Base-by-base conservation (phyloP, 2,113 vertebrate species). In the Tragelaphus buxtoni region DNA sequence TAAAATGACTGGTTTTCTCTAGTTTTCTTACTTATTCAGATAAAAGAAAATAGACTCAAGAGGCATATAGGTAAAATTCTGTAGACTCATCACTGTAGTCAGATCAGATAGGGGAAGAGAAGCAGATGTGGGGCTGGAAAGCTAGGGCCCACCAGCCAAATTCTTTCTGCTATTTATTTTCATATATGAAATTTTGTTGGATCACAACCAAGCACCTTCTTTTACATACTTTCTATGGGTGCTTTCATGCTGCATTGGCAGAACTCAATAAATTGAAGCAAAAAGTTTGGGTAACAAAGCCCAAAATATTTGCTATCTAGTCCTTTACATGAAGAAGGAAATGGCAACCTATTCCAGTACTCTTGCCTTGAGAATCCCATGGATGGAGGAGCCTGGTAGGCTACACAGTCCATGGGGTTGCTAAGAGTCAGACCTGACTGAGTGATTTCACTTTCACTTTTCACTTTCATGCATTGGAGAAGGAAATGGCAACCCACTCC, bases 41-140 rank as follows among this genome's bases (percentile, higher is more conserved):
- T 81, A 79, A 84, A 96, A 94, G 45, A 94, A 97, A 94, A 84
- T 18, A 84, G 53, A 87, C 24, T 87, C 35, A 96, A 95, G 80
- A 65, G 24, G 39, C 35, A 85, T 12, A 4, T 47, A n/a, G 80
- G 22, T 87, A 77, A 84, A 94, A 81, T 26, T 95, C 42, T 39
- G 17, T 22, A 90, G 47, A 55, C 6, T 22, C 42, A 56, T 88
- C 51, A 55, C 26, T 49, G 13, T 58, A 87, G 80, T 83, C 74
- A 96, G 82, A 83, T 95, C 39, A 83, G 32, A 74, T 35, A 94
- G 65, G 60, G 42, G n/a, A 85, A 88, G 32, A 74, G 20, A 92
- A 92, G 24, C 28, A 65, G 55, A 45, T n/a, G 35, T 94, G 26
- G 6, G 9, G 39, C 61, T 45, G 42, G 16, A 42, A 81, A 65